A percentile compares a stretch with the other conserved stretches of the same genome.
phyloP scores from a whole-genome alignment of 2,888 invertebrate genomes.

The Himalopsyche tibetana region DNA sequence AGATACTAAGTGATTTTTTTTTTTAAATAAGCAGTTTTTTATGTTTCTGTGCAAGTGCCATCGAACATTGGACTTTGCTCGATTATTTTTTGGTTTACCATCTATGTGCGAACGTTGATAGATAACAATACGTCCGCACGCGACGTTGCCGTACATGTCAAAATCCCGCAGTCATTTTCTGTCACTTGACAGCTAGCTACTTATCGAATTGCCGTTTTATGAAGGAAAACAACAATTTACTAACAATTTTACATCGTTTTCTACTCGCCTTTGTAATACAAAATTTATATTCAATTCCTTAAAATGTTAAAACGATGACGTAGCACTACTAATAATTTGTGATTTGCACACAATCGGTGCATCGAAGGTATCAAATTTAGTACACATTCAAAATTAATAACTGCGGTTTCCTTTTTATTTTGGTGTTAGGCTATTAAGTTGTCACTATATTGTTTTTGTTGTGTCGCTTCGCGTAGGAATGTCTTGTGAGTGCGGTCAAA shows the following conservation, averaged over 20 bases:
- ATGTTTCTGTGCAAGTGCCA: too few relatives aligned
- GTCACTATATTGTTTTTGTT: not conserved
- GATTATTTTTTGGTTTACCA: not conserved
- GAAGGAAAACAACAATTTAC: not conserved
- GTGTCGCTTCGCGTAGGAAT: not conserved
- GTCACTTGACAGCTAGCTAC: not conserved
- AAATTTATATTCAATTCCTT: too few relatives aligned
- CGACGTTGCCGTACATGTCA: conserved; percentile 7
- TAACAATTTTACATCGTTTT: not conserved
- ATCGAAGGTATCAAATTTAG: too few relatives aligned
- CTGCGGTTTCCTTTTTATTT: too few relatives aligned
- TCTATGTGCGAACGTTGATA: not conserved
- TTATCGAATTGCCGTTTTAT: not conserved
- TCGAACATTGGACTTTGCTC: not conserved
- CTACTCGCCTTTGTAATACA: too few relatives aligned
- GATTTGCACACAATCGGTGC: too few relatives aligned
- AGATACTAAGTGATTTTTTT: too few relatives aligned
- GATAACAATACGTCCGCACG: not conserved
- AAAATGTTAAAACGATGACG: too few relatives aligned
- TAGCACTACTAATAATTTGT: too few relatives aligned
- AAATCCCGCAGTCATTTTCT: not conserved
- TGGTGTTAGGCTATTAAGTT: too few relatives aligned
- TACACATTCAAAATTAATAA: too few relatives aligned
- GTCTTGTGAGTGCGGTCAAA: conserved; percentile 12
- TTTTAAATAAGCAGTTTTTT: too few relatives aligned